phyloP scores from a whole-genome alignment of 2,797 vertebrate genomes.

The Hippopotamyrus pictus region DNA sequence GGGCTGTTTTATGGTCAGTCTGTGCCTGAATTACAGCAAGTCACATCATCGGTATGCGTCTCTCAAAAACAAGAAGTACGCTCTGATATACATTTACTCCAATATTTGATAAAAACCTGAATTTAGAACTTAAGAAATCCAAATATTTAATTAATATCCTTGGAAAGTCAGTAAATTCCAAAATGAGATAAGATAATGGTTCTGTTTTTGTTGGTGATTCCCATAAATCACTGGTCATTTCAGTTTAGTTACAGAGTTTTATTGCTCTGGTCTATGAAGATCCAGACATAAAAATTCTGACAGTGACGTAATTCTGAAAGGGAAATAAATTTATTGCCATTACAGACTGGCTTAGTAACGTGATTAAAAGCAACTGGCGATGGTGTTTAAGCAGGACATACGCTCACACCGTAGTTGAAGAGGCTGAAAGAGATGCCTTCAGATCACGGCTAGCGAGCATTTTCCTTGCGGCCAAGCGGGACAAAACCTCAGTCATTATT shows the following conservation, averaged over 20 bases:
- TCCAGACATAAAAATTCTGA: not conserved
- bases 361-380: not conserved
- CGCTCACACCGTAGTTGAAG: not conserved
- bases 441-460: constrained; percentile 69
- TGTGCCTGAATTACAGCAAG: not conserved
- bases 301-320: not conserved
- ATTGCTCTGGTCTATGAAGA: not conserved
- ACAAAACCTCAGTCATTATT: constrained; percentile 75
- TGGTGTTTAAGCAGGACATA: not conserved
- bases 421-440: constrained; percentile 49
- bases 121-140: not conserved
- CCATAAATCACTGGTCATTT: not conserved
- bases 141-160: not conserved
- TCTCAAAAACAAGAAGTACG: not conserved
- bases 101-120: not conserved
- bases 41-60: not conserved
- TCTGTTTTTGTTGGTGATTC: not conserved
- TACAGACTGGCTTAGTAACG: not conserved
- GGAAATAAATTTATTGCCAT: not conserved
- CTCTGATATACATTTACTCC: not conserved
- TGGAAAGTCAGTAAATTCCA: constrained; percentile 33
- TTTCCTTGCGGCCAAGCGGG: constrained; percentile 59
- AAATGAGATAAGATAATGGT: not conserved
- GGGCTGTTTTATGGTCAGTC: not conserved
- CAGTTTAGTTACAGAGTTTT: not conserved